Conservation (phyloP, 2,113 vertebrate species). For the Sinocyclocheilus anshuiensis region DNA sequence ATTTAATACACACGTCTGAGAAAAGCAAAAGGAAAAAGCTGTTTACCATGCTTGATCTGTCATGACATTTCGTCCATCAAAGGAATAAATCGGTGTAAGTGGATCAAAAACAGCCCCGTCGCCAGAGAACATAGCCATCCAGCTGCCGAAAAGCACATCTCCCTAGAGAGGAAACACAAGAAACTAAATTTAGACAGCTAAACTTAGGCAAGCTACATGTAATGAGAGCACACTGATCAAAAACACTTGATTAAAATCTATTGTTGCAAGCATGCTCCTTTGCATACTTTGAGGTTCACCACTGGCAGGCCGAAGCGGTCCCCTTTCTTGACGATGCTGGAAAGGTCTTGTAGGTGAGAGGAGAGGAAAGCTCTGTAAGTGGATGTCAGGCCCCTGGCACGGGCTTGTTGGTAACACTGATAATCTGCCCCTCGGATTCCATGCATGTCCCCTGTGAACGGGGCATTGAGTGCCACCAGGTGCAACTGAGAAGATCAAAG, state of each 20-base stretch:
- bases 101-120: slow-evolving; percentile 77
- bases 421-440: slow-evolving; percentile 92
- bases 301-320: slow-evolving; percentile 81
- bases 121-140: slow-evolving; percentile 88
- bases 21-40: background rate
- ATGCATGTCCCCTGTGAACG: slow-evolving; percentile 82
- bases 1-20: background rate
- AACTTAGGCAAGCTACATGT: background rate
- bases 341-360: slow-evolving; percentile 91
- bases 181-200: background rate
- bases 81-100: slow-evolving; percentile 82
- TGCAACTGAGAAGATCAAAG: slow-evolving; percentile 78
- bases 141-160: slow-evolving; percentile 84
- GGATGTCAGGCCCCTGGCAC: slow-evolving; percentile 80
- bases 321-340: slow-evolving; percentile 85
- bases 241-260: background rate
- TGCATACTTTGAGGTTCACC: slow-evolving; percentile 85
- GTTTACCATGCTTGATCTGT: slow-evolving; percentile 83
- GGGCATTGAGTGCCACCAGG: slow-evolving; percentile 86
- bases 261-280: background rate
- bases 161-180: slow-evolving; percentile 72
- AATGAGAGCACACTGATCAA: background rate
- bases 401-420: slow-evolving; percentile 95
- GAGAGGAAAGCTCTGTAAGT: slow-evolving; percentile 95
- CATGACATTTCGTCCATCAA: slow-evolving; percentile 85